Percentiles rank a stretch among this genome's conserved stretches.
Conservation (phyloP, 2,113 vertebrate species). For the Suricata suricatta region DNA sequence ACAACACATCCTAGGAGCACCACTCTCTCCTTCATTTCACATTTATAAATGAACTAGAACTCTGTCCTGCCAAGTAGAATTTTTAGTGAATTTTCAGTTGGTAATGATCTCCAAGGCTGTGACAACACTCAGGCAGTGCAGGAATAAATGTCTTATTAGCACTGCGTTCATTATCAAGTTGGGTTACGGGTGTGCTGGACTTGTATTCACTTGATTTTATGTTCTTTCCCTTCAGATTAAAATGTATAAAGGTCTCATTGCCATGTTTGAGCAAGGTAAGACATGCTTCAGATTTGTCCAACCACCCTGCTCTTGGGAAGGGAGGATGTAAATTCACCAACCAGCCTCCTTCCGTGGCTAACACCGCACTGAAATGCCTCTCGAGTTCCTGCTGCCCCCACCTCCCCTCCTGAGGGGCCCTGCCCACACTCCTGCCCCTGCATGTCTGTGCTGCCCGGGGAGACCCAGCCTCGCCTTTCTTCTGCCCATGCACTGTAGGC, state of each 20-base stretch:
- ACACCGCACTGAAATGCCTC: conserved; percentile 36
- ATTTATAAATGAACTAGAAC: neutral
- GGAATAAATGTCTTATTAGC: neutral
- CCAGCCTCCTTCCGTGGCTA: conserved; percentile 80
- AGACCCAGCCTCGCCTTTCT: conserved; percentile 80
- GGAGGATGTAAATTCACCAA: conserved; percentile 72
- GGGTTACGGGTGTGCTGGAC: neutral
- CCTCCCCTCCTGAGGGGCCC: conserved; percentile 68
- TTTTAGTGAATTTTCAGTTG: neutral
- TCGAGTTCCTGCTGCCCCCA: neutral
- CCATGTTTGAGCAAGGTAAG: conserved; percentile 95
- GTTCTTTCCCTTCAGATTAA: conserved; percentile 95
- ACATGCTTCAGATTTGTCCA: conserved; percentile 38
- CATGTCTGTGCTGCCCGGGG: conserved; percentile 82
- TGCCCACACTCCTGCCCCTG: conserved; percentile 79
- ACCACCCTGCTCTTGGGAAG: conserved; percentile 61
- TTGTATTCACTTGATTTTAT: conserved; percentile 84
- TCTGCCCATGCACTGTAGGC: conserved; percentile 87
- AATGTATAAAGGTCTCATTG: conserved; percentile 88
- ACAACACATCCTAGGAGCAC: neutral
- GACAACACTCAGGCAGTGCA: neutral
- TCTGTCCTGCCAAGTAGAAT: neutral
- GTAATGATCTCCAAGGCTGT: neutral
- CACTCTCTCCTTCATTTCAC: neutral
- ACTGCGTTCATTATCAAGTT: neutral